Evolutionary conservation across 2,888 invertebrate species (phyloP).

Genomic region (Pheosia gnoma): DNA sequence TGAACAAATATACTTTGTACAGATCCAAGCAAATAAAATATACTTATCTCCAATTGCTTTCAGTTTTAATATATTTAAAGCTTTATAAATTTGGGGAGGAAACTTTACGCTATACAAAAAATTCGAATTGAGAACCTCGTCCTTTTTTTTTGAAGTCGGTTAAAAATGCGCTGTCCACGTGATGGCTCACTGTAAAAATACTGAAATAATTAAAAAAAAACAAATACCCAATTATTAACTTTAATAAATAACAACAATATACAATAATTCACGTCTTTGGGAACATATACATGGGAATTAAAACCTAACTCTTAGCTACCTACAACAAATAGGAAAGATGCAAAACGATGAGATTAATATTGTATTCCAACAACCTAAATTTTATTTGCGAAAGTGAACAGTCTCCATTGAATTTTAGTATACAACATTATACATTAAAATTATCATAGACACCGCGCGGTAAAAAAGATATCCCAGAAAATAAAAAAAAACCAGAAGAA

Average conservation of each 20-base stretch:
- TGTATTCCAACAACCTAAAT: not conserved
- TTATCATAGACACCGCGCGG: not conserved
- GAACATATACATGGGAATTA: not conserved
- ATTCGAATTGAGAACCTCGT: too few species aligned
- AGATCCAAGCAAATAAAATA: too few species aligned
- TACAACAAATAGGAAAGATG: not conserved
- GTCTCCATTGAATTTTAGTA: not conserved
- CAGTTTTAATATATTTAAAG: too few species aligned
- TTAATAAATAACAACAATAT: slow-evolving; percentile 32
- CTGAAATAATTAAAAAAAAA: slow-evolving; percentile 14
- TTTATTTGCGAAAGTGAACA: not conserved
- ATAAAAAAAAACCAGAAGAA: not conserved
- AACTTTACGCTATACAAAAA: too few species aligned
- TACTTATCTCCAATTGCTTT: too few species aligned
- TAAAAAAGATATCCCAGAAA: not conserved
- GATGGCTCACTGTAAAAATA: too few species aligned
- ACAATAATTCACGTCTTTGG: slow-evolving; percentile 2
- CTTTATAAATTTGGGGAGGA: too few species aligned
- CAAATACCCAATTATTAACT: slow-evolving; percentile 30
- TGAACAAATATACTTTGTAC: too few species aligned
- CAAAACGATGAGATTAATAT: not conserved
- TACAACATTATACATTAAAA: not conserved
- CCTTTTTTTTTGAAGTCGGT: too few species aligned
- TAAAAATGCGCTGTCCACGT: too few species aligned
- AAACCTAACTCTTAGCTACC: not conserved